Evolutionary conservation across 2,113 vertebrate species (phyloP).

Genomic region (Lophura nycthemera): DNA sequence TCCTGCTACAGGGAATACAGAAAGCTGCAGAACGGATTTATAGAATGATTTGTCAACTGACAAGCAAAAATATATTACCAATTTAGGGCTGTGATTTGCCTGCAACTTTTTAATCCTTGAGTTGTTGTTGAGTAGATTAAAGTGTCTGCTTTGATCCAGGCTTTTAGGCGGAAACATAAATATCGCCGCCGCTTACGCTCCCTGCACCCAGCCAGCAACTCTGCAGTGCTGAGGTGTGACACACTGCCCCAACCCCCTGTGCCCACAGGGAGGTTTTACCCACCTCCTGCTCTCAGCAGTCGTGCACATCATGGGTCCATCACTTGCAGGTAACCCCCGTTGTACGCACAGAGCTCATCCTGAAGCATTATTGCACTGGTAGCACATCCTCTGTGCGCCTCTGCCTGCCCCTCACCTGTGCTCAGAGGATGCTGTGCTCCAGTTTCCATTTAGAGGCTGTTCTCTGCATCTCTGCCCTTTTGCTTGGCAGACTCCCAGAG

Average conservation of each 20-base stretch:
- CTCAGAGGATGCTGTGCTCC: neutral
- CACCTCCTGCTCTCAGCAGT: neutral
- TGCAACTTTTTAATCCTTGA: conserved; percentile 77
- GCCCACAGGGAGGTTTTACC: neutral
- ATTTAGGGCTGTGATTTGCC: conserved; percentile 72
- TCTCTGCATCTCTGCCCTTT: neutral
- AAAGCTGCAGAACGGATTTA: conserved; percentile 8
- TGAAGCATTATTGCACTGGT: no score
- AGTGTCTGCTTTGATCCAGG: conserved; percentile 76
- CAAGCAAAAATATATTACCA: conserved; percentile 68
- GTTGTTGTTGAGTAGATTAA: conserved; percentile 77
- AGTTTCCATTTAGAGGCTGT: no score
- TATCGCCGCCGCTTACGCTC: conserved; percentile 37
- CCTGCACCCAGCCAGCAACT: neutral
- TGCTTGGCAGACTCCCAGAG: neutral
- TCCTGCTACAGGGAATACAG: neutral
- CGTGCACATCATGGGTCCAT: neutral
- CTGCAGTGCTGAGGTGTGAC: neutral
- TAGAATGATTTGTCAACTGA: conserved; percentile 71
- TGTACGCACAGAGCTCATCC: no score
- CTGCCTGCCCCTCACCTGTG: neutral
- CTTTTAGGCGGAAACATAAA: conserved; percentile 68
- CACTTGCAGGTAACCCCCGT: neutral
- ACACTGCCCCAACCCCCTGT: neutral
- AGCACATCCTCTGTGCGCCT: no score